Evolutionary conservation across 2,797 vertebrate species (phyloP).

Genomic region (Scyliorhinus canicula): DNA sequence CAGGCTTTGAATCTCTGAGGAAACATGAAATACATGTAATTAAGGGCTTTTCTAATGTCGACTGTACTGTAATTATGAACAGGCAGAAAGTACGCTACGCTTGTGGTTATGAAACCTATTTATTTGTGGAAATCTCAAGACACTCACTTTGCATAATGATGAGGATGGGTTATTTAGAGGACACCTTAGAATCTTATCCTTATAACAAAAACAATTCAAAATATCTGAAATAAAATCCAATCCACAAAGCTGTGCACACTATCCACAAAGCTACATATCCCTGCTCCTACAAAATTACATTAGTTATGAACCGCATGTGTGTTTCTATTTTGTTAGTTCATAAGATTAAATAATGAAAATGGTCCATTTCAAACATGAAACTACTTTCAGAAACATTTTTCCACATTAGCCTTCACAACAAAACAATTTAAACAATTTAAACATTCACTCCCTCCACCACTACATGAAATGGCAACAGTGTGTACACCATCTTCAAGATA

Average conservation of each 20-base stretch:
- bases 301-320: neutral
- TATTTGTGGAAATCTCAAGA: neutral
- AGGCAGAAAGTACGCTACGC: neutral
- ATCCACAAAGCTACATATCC: neutral
- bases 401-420: neutral
- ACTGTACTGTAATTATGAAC: slow-evolving; percentile 26
- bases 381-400: neutral
- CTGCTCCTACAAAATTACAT: neutral
- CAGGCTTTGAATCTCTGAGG: neutral
- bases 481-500: too few species aligned
- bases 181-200: neutral
- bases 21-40: slow-evolving; percentile 25
- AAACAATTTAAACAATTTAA: neutral
- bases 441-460: too few species aligned
- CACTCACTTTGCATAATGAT: neutral
- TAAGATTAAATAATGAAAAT: neutral
- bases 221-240: slow-evolving; percentile 9
- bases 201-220: neutral
- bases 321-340: neutral
- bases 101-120: slow-evolving; percentile 8
- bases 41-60: slow-evolving; percentile 22
- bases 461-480: too few species aligned
- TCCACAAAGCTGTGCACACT: neutral
- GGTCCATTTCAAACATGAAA: neutral
- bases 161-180: slow-evolving; percentile 17